Percentiles rank a stretch among this genome's conserved stretches.
Evolutionary conservation across 2,113 vertebrate genomes (phyloP).

Genomic region (Hippocampus abdominalis): DNA sequence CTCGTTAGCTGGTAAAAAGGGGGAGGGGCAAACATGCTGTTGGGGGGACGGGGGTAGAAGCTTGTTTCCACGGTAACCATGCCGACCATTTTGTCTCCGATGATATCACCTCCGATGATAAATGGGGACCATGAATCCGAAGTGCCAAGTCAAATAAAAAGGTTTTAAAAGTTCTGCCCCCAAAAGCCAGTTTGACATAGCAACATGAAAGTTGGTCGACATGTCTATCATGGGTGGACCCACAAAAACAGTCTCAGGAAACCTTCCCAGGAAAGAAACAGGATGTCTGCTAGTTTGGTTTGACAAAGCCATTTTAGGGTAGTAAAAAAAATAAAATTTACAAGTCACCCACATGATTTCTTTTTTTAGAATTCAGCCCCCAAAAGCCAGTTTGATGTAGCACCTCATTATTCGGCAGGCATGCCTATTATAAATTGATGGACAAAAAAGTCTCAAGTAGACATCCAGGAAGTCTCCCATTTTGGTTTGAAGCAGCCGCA

Average conservation of each 20-base stretch:
- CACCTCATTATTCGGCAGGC: no score
- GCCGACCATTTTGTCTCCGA: conserved; percentile 36
- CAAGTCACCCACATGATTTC: no score
- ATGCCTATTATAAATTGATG: no score
- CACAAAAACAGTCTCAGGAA: neutral
- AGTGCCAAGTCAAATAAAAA: neutral
- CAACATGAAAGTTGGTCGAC: neutral
- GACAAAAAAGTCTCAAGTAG: no score
- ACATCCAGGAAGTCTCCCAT: neutral
- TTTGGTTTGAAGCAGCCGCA: neutral
- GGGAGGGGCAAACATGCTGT: conserved; percentile 18
- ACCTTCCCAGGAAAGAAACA: no score
- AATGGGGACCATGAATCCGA: no score
- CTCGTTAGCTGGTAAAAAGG: conserved; percentile 88
- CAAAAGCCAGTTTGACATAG: neutral
- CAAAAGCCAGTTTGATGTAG: no score
- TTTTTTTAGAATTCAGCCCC: no score
- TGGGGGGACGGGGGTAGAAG: conserved; percentile 20
- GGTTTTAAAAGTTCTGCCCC: neutral
- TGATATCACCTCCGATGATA: conserved; percentile 26
- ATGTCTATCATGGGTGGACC: neutral
- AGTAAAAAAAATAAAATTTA: no score
- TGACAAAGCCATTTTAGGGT: neutral
- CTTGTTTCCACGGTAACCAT: conserved; percentile 36
- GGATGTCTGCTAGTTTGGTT: neutral